Conservation (phyloP, 2,113 vertebrate species). For the Rhynchomys soricoides region DNA sequence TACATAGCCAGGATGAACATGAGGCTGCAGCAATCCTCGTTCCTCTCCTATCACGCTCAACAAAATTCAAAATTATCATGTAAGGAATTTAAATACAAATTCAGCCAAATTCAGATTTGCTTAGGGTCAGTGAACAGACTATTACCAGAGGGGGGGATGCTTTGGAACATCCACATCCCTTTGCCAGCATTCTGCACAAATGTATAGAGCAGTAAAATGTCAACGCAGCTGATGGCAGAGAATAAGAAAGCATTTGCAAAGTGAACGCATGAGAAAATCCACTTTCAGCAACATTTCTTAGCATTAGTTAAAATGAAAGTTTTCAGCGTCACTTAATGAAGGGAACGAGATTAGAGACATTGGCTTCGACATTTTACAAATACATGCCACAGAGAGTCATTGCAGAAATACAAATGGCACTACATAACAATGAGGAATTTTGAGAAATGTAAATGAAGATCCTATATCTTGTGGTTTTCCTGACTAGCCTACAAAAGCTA, state of each 20-base stretch:
- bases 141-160: neutral
- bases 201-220: slow-evolving; percentile 67
- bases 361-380: neutral
- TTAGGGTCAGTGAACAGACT: slow-evolving; percentile 2
- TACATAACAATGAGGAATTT: slow-evolving; percentile 2
- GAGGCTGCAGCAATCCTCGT: neutral
- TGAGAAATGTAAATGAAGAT: slow-evolving; percentile 34
- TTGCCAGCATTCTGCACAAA: slow-evolving; percentile 49
- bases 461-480: neutral
- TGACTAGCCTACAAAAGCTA: neutral
- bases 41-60: neutral
- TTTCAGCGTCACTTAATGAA: slow-evolving; percentile 46
- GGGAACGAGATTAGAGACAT: slow-evolving; percentile 22
- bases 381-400: neutral
- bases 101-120: slow-evolving; percentile 23
- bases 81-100: neutral
- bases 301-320: slow-evolving; percentile 62
- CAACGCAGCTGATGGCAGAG: slow-evolving; percentile 61
- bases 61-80: neutral
- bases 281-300: slow-evolving; percentile 60
- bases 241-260: slow-evolving; percentile 70
- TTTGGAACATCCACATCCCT: neutral
- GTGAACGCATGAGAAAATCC: slow-evolving; percentile 52
- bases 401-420: neutral
- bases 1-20: no score